These are phyloP conservation scores for Tokudaia muenninki DNA, from an alignment of 2,797 vertebrate species.

Conservation along the genomic window DNA sequence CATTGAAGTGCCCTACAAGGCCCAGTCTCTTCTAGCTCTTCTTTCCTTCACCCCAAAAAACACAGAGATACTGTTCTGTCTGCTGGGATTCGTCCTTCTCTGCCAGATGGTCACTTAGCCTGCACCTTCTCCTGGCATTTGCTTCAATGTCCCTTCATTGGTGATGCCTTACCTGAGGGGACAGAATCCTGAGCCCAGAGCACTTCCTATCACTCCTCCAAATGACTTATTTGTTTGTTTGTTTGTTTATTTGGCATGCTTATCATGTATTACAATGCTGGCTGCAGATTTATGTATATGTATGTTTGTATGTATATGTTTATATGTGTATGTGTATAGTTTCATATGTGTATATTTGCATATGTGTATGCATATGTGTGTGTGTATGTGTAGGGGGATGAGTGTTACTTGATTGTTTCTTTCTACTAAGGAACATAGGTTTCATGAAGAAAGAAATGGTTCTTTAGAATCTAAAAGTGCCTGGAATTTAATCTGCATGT, in stretches of 20 bases:
- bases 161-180: not conserved
- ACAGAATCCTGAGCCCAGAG: not conserved
- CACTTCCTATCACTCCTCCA: not conserved
- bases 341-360: not conserved
- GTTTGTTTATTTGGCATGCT: not conserved
- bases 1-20: not conserved
- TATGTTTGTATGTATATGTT: not conserved
- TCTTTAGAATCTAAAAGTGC: slow-evolving; percentile 44
- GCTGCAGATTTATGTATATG: not conserved
- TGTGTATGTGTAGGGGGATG: not conserved
- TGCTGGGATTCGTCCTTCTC: not conserved
- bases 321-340: not conserved
- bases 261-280: not conserved
- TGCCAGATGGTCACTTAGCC: not conserved
- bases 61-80: not conserved
- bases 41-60: not conserved
- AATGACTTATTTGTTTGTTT: not conserved
- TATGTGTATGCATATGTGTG: not conserved
- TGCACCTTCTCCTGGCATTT: not conserved
- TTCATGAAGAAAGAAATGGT: slow-evolving; percentile 29
- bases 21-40: not conserved
- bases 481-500: not conserved
- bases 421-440: not conserved
- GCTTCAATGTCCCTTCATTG: not conserved
- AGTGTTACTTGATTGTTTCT: not conserved